Base-by-base conservation (phyloP, 2,797 vertebrate genomes). In the Choloepus didactylus region DNA sequence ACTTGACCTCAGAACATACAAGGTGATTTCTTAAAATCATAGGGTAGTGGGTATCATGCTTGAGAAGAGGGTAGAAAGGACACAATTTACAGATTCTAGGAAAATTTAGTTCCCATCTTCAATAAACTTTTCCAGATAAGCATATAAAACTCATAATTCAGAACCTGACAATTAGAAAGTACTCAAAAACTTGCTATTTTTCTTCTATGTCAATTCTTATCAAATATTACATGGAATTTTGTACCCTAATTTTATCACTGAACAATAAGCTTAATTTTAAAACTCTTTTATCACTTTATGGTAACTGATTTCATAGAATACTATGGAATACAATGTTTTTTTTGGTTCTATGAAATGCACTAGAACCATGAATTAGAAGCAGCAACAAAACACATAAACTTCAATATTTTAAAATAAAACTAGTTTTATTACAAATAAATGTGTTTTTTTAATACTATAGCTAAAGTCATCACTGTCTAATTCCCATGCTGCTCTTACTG, bases 1-100 rank as follows among this genome's bases (percentile, higher is more conserved):
- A 97, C 73, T 94, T 97, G 92, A 94, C 64, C 87, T 96, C 77
- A 95, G 94, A 77, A 91, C 70, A 96, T 96, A 96, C 0, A 0
- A 93, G 83, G 95, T 73, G 87, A 96, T 0, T 8, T 46, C 59
- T 96, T 85, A 95, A 82, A 83, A 82, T 82, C 54, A 83, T 0
- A 16, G 79, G 41, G 16, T 41, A 29, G 21, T 49, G 54, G 80
- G 41, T 25, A 83, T 16, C 60, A 75, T 25, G 73, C 49, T 81
- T 64, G 25, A 44, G n/a, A 80, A 97, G 38, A 94, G 64, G 0
- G 5, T 9, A 1, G 41, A 90, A 67, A 94, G 46, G 60, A 72
- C 25, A 92, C 6, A 72, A 56, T 82, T 80, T 85, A 56, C 49
- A 70, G 14, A 60, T 79, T 87, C 87, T 88, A 86, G 67, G 60